Evolutionary conservation across 2,888 invertebrate species (phyloP).

Genomic region (Sarcophaga carnaria): DNA sequence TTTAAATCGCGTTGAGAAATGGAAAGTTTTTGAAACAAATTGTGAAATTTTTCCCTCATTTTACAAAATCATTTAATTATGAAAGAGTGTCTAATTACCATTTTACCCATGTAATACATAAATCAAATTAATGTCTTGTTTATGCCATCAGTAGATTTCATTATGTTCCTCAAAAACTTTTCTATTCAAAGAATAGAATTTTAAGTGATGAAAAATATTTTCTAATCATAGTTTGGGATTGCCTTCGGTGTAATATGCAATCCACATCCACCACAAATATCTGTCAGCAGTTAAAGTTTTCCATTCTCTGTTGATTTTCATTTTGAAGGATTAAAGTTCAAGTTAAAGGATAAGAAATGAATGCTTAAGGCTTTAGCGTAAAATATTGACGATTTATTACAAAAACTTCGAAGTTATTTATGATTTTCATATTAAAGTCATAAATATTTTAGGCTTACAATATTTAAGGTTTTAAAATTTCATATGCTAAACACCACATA

Average conservation of each 20-base stretch:
- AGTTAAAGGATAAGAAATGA: background rate
- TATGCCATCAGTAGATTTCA: background rate
- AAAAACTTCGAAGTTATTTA: too few relatives aligned
- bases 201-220: background rate
- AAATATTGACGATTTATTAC: too few relatives aligned
- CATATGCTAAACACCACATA: too few relatives aligned
- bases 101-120: constrained; percentile 4
- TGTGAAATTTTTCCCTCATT: background rate
- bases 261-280: constrained; percentile 6
- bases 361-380: background rate
- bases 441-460: too few relatives aligned
- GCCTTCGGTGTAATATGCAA: background rate
- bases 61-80: constrained; percentile 26
- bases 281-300: constrained; percentile 14
- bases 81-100: constrained; percentile 17
- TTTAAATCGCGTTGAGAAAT: background rate
- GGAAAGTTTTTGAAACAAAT: background rate
- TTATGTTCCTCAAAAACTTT: constrained; percentile 8
- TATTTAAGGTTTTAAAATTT: too few relatives aligned
- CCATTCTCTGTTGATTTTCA: background rate
- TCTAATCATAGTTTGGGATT: constrained; percentile 8
- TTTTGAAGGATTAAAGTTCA: too few relatives aligned
- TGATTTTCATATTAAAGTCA: too few relatives aligned
- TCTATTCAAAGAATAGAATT: background rate
- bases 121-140: constrained; percentile 48